Evolutionary conservation across 1,140 invertebrate genomes (phyloP).

Genomic region (Pentalonia nigronervosa): DNA sequence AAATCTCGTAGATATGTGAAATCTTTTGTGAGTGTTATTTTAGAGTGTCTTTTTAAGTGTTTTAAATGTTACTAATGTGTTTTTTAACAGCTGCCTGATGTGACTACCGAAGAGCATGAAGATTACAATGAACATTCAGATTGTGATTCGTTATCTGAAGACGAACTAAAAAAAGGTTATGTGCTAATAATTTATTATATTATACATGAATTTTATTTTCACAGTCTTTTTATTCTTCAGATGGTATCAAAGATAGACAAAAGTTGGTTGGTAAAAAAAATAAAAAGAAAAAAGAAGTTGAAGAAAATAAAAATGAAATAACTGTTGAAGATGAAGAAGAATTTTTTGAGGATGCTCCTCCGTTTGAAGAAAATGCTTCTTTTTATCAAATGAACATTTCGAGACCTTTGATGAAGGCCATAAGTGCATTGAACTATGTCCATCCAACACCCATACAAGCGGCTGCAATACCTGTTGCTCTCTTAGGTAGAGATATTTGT

Average conservation of each 20-base stretch:
- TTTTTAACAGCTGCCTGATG: constrained; percentile 40
- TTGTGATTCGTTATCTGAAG: constrained; percentile 63
- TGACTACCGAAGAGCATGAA: constrained; percentile 58
- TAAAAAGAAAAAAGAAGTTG: constrained; percentile 62
- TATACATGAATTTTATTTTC: background rate
- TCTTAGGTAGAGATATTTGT: constrained; percentile 90
- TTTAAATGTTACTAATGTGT: background rate
- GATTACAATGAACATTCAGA: constrained; percentile 60
- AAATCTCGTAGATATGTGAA: constrained; percentile 68
- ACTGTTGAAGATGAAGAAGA: constrained; percentile 67
- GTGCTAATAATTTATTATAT: background rate
- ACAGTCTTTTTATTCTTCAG: constrained; percentile 60
- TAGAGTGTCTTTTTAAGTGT: background rate
- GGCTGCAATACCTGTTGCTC: constrained; percentile 90
- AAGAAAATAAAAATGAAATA: constrained; percentile 64
- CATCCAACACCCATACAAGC: constrained; percentile 97
- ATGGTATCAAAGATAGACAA: constrained; percentile 66
- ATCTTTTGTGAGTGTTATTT: constrained; percentile 63
- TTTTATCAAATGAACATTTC: constrained; percentile 96
- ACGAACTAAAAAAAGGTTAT: constrained; percentile 63
- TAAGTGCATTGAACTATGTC: constrained; percentile 84
- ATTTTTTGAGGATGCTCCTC: constrained; percentile 79
- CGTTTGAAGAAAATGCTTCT: constrained; percentile 74
- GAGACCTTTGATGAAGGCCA: constrained; percentile 80
- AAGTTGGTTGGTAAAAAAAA: constrained; percentile 64